A percentile compares a stretch with the other conserved stretches of the same genome.
phyloP scores from a whole-genome alignment of 2,113 vertebrate genomes.

The Psammodynastes pulverulentus region DNA sequence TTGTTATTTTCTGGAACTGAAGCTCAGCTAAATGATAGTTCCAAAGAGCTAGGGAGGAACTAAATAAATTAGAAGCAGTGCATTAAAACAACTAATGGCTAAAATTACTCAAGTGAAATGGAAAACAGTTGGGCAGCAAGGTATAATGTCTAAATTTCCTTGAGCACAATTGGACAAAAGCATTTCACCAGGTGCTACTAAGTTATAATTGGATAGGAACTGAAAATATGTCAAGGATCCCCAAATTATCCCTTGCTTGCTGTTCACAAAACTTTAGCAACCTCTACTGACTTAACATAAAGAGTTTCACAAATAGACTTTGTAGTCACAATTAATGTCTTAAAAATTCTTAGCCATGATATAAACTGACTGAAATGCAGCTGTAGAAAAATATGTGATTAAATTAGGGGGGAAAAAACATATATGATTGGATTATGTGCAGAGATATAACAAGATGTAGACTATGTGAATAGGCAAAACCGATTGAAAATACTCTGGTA shows the following conservation, averaged over 20 bases:
- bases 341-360: neutral
- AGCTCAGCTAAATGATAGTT: neutral
- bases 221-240: neutral
- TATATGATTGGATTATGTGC: neutral
- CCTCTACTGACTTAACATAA: neutral
- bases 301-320: neutral
- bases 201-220: neutral
- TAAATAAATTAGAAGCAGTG: neutral
- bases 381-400: neutral
- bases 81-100: neutral
- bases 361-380: neutral
- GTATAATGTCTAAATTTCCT: neutral
- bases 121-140: neutral
- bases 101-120: neutral
- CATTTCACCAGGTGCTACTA: neutral
- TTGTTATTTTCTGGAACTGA: neutral
- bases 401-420: neutral
- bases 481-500: neutral
- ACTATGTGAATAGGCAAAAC: neutral
- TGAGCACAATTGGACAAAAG: neutral
- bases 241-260: neutral
- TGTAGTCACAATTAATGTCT: neutral
- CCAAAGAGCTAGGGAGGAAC: neutral
- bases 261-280: neutral
- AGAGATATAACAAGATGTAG: neutral